Evolutionary conservation across 2,797 vertebrate genomes (phyloP), one percentile per base, ranked within the genome.

Genomic region (Sebastes trivittatus): DNA sequence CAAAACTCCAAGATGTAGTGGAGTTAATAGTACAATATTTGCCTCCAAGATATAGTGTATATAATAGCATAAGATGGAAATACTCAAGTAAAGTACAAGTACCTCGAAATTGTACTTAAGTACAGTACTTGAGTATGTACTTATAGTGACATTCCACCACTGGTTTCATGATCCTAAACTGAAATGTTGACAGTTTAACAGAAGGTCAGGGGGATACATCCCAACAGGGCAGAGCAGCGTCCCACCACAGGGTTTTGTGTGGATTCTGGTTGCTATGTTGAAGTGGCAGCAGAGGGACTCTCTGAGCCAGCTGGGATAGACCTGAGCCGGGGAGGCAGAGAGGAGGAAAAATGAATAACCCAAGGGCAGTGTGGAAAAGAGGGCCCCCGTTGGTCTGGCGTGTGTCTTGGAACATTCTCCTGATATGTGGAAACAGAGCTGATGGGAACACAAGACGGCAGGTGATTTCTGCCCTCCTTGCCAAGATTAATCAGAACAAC

Each of bases 321-420:
- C 63, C 78, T 81, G 69, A 82, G 62, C 36, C 11, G 30, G 34
- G 64, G 34, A 81, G 60, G 32, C 61, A 60, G 46, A 68, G 7
- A 46, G 65, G 23, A 82, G 66, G 66, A 32, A 64, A 89, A 89
- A 86, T 72, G 70, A 86, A 83, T 76, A 90, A 87, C 91, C 80
- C 89, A 87, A 82, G 82, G 75, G 80, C 65, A 89, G 74, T 80
- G 85, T 84, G 92, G 90, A 90, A 90, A 91, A 90, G 78, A 90
- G 84, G 93, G 85, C 86, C 86, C 88, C 85, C 60, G 88, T 89
- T 85, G 86, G 89, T 89, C 92, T 95, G 92, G 90, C 87, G 77
- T 85, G 75, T 78, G 68, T 82, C 77, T 87, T 87, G 95, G 94
- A 95, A 95, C 89, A 90, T 94, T 94, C 78, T 91, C 87, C 88